A percentile compares a stretch with the other conserved stretches of the same genome.
phyloP scores from a whole-genome alignment of 1,140 invertebrate species.

The Lethocerus indicus region DNA sequence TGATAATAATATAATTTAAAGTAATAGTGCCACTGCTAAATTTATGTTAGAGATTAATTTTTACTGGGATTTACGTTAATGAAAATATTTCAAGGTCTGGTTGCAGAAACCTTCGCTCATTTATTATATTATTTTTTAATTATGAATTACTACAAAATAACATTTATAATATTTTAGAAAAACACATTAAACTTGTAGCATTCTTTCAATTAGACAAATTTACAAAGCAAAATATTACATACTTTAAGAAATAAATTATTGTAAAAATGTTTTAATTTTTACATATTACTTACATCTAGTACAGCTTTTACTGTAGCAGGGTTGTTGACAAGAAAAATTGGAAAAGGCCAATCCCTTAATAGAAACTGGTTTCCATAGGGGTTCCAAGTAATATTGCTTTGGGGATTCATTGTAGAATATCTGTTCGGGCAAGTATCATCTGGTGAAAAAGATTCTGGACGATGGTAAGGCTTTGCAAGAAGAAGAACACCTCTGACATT shows the following conservation, averaged over 20 bases:
- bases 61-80: too few species aligned
- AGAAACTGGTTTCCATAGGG: slow-evolving; percentile 51
- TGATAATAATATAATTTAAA: too few species aligned
- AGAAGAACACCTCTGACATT: slow-evolving; percentile 48
- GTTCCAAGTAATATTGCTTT: slow-evolving; percentile 53
- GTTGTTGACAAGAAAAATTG: slow-evolving; percentile 59
- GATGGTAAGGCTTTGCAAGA: slow-evolving; percentile 47
- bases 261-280: background rate
- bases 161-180: too few species aligned
- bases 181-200: slow-evolving; percentile 3
- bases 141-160: too few species aligned
- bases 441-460: slow-evolving; percentile 37
- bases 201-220: background rate
- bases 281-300: background rate
- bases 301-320: slow-evolving; percentile 27
- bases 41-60: too few species aligned
- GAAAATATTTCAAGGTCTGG: too few species aligned
- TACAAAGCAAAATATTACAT: background rate
- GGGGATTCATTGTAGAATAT: slow-evolving; percentile 28
- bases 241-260: background rate
- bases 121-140: too few species aligned
- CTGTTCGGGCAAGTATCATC: slow-evolving; percentile 74
- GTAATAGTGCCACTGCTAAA: too few species aligned
- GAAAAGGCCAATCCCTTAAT: slow-evolving; percentile 61
- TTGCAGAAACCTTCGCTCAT: too few species aligned